Conservation (phyloP, 2,888 invertebrate species). For the Trissolcus japonicus region DNA sequence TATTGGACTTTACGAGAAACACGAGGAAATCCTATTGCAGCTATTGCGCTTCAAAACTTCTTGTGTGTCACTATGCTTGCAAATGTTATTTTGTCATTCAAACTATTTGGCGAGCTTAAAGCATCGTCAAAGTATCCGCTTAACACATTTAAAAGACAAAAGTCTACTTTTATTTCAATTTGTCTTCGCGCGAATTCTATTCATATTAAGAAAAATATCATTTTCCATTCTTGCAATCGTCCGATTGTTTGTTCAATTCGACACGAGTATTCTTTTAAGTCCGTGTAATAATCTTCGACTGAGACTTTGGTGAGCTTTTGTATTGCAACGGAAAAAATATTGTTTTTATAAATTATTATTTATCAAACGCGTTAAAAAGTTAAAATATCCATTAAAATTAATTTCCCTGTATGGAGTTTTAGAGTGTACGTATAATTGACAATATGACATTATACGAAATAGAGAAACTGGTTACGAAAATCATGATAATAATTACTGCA, state of each 20-base stretch:
- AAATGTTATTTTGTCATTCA: conserved; percentile 58
- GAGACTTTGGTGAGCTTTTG: too few species aligned
- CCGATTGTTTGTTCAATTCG: background rate
- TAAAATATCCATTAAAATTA: too few species aligned
- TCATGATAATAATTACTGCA: too few species aligned
- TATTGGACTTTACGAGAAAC: conserved; percentile 52
- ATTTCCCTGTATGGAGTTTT: too few species aligned
- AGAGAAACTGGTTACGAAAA: too few species aligned
- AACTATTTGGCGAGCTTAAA: conserved; percentile 50
- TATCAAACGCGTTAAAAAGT: too few species aligned
- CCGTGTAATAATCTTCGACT: too few species aligned
- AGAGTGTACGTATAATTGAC: too few species aligned
- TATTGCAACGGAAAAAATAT: too few species aligned
- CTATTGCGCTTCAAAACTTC: conserved; percentile 49
- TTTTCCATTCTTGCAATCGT: conserved; percentile 15
- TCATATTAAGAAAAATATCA: conserved; percentile 19
- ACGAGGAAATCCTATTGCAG: conserved; percentile 53
- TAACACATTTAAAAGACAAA: conserved; percentile 48
- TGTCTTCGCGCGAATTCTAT: conserved; percentile 19
- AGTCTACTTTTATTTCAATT: conserved; percentile 49
- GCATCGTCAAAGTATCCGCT: conserved; percentile 49
- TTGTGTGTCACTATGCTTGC: conserved; percentile 54
- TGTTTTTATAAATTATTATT: too few species aligned
- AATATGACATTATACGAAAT: too few species aligned
- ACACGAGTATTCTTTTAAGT: too few species aligned